Evolutionary conservation across 2,113 vertebrate genomes (phyloP), one percentile per base, ranked within the genome.

Genomic region (Pachypanchax playfairii): DNA sequence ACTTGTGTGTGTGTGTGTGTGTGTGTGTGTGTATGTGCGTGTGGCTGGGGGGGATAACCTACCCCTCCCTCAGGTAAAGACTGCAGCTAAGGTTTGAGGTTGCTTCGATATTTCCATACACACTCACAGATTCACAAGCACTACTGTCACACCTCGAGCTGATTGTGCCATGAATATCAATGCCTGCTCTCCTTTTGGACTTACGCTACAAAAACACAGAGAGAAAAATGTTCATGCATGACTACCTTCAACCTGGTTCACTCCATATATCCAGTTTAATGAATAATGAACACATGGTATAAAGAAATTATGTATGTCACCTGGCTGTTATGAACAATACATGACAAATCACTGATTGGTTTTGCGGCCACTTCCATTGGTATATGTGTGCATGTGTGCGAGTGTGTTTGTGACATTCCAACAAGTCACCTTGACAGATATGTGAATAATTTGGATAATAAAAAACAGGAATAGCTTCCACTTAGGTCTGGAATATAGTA

Each of bases 161-260:
- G 64, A 39, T 65, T 85, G 81, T 77, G 71, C 77, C 73, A 85
- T 87, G 88, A 90, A 91, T 91, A 90, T 89, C 85, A 89, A 89
- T 89, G 83, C 66, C 64, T 74, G 82, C 70, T 85, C 75, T 77
- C 60, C 82, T 85, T 83, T 87, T 84, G 77, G 78, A 80, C 78
- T 85, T 82, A 71, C 71, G 75, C 79, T 82, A 85, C 79, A 85
- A 85, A n/a, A 85, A 86, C 78, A 88, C 85, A 86, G 78, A 83
- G 78, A 82, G 80, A 85, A 77, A 87, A 77, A 85, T 87, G 84
- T 86, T 85, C 77, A 85, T 81, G 80, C 76, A 79, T 85, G 82
- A 87, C 77, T 71, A 73, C 28, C 26, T 81, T 85, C 69, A 78
- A 88, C 83, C 79, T 83, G 73, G 80, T 70, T 57, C 69, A 62